Evolutionary conservation across 2,888 invertebrate species (phyloP), one percentile per base, ranked within the genome.

Genomic region (Dendrolimus houi): DNA sequence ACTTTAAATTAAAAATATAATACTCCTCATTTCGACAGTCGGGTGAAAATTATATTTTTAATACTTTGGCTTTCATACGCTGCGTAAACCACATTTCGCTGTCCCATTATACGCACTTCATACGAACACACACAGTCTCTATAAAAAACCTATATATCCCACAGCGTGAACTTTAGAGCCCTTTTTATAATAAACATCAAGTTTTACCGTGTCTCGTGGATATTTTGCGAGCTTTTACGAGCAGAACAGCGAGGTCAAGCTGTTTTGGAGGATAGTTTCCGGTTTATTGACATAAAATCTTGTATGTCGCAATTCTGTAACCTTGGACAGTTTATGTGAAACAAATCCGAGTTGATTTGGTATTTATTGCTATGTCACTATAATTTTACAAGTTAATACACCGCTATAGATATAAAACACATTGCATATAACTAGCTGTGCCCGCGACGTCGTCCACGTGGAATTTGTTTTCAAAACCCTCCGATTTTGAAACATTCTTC

Each of bases 271-370:
- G 47, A 47, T 47, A 12, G 47, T 53, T 52, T 55, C 57, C 56
- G 58, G 56, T 41, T 7, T 52, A 56, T 56, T 56, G 56, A 52
- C 54, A 59, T 57, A 55, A 64, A 67, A 64, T 59, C 62, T 63
- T 61, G 47, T 9, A 12, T 47, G 47, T 47, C 12, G 10, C 47
- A 47, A 47, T 47, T 29, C 3, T 12, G 47, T 47, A 47, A 47
- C 9, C 47, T 47, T 47, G 12, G 9, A 9, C 6, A 12, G 12
- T 47, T 47, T 47, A 29, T 47, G 9, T 47, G 47, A 10, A 12
- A 9, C 9, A 47, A 47, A 10, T 12, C 47, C 0, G 47, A 47
- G 9, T 47, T 47, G 47, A 8, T 47, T 47, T 47, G 9, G 6
- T 47, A 6, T 29, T 29, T 47, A 6, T 29, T 29, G 29, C 6